Evolutionary conservation across 2,888 invertebrate species (phyloP).

Genomic region (Zaprionus obscuricornis): DNA sequence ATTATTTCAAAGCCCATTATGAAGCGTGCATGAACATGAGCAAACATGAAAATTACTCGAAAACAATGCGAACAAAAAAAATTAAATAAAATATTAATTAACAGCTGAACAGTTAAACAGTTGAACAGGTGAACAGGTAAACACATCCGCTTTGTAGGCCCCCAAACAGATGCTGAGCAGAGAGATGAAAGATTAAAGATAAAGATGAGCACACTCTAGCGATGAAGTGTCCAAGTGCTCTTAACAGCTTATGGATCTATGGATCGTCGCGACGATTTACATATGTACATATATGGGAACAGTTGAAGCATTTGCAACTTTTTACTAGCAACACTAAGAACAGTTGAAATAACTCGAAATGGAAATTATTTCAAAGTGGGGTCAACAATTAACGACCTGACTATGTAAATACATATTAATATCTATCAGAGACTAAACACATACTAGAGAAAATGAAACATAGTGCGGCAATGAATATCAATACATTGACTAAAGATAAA

Average conservation of each 20-base stretch:
- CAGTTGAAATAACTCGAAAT: slow-evolving; percentile 12
- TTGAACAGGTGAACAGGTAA: no score
- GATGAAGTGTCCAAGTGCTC: slow-evolving; percentile 12
- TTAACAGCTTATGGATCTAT: no score
- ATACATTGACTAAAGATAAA: slow-evolving; percentile 54
- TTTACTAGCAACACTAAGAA: no score
- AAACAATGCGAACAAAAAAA: slow-evolving; percentile 3
- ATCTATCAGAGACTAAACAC: slow-evolving; percentile 1
- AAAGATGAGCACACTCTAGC: slow-evolving; percentile 13
- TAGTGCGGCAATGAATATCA: slow-evolving; percentile 67
- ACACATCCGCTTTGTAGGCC: slow-evolving; percentile 31
- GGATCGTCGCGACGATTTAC: no score
- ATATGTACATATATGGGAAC: slow-evolving; percentile 1
- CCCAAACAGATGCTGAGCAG: slow-evolving; percentile 5
- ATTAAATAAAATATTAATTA: slow-evolving; percentile 17
- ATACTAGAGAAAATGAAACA: slow-evolving; percentile 15
- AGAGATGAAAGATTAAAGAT: no score
- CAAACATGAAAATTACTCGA: no score
- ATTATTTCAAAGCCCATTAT: neutral
- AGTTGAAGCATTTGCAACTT: slow-evolving; percentile 2
- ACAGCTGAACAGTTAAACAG: no score
- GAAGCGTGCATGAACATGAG: slow-evolving; percentile 2
- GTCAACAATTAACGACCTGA: slow-evolving; percentile 2
- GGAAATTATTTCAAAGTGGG: slow-evolving; percentile 3
- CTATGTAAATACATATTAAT: neutral